Conservation (phyloP, 2,888 invertebrate genomes). For the Mythimna ferrago region DNA sequence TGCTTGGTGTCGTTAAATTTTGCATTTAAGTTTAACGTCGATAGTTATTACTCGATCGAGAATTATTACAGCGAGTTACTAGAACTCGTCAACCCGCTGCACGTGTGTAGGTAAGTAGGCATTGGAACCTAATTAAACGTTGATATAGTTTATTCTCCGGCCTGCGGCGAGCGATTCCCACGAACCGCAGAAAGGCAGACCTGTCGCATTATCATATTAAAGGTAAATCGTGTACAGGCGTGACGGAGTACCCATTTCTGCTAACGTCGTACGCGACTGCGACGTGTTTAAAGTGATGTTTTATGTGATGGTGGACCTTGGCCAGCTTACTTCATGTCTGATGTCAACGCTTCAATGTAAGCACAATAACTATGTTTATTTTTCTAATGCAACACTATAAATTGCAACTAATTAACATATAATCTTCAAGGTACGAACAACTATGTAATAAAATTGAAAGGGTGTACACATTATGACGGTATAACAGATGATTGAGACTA, state of each 20-base stretch:
- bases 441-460: conserved; percentile 51
- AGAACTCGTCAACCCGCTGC: conserved; percentile 67
- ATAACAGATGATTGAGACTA: conserved; percentile 42
- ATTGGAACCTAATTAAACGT: conserved; percentile 71
- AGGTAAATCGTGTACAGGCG: conserved; percentile 71
- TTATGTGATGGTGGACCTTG: conserved; percentile 69
- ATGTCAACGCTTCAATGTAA: conserved; percentile 64
- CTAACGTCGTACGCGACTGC: conserved; percentile 54
- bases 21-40: conserved; percentile 68
- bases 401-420: conserved; percentile 57
- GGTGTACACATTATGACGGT: conserved; percentile 24
- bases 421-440: conserved; percentile 36
- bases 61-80: conserved; percentile 67
- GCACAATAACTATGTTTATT: conserved; percentile 62
- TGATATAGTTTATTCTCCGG: conserved; percentile 64
- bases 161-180: conserved; percentile 73
- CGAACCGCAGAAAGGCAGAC: conserved; percentile 70
- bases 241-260: conserved; percentile 70
- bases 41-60: conserved; percentile 70
- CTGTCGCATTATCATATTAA: conserved; percentile 79
- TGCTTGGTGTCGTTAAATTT: conserved; percentile 73
- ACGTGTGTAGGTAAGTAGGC: conserved; percentile 66
- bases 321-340: conserved; percentile 68
- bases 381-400: conserved; percentile 61
- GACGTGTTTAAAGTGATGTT: conserved; percentile 55